Evolutionary conservation across 2,113 vertebrate species (phyloP).

Genomic region (Catharus fuscescens): DNA sequence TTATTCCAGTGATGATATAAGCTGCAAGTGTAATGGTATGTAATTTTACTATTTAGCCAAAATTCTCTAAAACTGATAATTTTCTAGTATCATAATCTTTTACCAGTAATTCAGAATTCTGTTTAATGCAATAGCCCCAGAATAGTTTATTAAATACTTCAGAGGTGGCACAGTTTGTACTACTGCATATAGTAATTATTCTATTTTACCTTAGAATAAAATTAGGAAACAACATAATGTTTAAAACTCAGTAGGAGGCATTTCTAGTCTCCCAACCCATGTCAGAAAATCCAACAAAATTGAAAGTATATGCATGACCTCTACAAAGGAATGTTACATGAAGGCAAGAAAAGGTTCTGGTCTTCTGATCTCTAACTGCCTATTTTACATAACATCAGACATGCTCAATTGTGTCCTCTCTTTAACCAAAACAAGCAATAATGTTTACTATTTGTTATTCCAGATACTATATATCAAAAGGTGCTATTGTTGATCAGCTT

Average conservation of each 20-base stretch:
- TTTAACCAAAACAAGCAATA: constrained; percentile 12
- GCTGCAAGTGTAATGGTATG: neutral
- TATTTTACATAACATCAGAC: neutral
- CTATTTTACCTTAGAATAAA: neutral
- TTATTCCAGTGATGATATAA: neutral
- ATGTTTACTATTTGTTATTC: constrained; percentile 31
- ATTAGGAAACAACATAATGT: neutral
- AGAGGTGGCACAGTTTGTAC: neutral
- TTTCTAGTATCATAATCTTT: neutral
- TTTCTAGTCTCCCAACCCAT: neutral
- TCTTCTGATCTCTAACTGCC: neutral
- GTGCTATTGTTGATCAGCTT: constrained; percentile 95
- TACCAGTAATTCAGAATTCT: neutral
- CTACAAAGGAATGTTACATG: neutral
- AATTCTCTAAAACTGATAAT: neutral
- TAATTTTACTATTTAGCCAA: neutral
- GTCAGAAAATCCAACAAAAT: neutral
- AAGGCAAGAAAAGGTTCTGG: neutral
- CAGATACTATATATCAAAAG: constrained; percentile 99
- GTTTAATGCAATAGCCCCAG: neutral
- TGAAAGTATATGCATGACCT: neutral
- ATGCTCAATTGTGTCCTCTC: neutral
- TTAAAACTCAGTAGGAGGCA: neutral
- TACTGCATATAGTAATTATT: neutral
- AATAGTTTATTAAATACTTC: neutral